phyloP scores from a whole-genome alignment of 2,113 vertebrate species.

The Corythoichthys haematopterus region DNA sequence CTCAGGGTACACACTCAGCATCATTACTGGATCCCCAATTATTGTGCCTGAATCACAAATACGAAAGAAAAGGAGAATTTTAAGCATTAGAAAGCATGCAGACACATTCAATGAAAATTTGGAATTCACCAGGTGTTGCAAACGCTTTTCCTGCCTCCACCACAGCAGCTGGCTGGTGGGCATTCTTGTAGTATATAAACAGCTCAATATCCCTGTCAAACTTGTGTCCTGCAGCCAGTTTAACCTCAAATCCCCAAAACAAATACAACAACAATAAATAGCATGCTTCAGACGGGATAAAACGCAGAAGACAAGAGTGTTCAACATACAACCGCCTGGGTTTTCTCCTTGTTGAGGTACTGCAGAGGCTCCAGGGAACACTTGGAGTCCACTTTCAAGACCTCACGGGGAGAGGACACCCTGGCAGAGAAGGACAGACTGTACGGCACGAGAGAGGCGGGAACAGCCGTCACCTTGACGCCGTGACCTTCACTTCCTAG shows the following conservation, averaged over 20 bases:
- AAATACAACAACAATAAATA: neutral
- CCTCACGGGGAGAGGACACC: constrained; percentile 68
- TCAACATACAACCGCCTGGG: constrained; percentile 71
- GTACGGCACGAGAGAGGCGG: constrained; percentile 66
- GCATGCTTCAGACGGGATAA: neutral
- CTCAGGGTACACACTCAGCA: constrained; percentile 80
- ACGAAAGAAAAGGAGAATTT: neutral
- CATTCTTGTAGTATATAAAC: constrained; percentile 73
- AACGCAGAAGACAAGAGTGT: neutral
- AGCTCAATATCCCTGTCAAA: constrained; percentile 78
- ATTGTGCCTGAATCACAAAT: constrained; percentile 63
- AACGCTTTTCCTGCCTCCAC: constrained; percentile 68
- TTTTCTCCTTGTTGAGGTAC: constrained; percentile 66
- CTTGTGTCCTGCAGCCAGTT: constrained; percentile 72
- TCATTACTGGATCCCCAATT: constrained; percentile 73
- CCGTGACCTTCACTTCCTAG: constrained; percentile 42
- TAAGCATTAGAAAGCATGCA: neutral
- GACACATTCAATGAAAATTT: neutral
- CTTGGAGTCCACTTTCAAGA: constrained; percentile 74
- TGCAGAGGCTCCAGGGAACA: constrained; percentile 64
- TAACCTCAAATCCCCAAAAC: constrained; percentile 58
- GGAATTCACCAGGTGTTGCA: constrained; percentile 56
- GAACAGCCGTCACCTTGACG: constrained; percentile 52
- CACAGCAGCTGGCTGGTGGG: constrained; percentile 70
- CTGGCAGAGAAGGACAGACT: constrained; percentile 64